Conservation (phyloP, 1,140 invertebrate species). For the Goniozus legneri region DNA sequence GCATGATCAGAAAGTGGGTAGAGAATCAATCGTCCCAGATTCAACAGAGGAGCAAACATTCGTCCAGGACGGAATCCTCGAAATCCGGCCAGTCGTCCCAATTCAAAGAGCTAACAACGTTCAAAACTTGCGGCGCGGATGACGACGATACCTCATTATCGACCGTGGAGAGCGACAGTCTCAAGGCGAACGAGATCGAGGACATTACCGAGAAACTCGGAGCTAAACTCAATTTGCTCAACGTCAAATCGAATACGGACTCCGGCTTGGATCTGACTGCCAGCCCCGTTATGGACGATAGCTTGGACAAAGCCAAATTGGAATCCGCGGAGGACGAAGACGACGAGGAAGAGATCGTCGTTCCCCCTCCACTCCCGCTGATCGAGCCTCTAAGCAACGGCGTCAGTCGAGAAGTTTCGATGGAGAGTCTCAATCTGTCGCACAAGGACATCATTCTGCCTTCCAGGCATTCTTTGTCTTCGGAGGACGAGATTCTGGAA, state of each 20-base stretch:
- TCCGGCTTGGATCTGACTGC: conserved; percentile 27
- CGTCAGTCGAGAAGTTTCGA: conserved; percentile 69
- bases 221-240: conserved; percentile 44
- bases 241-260: conserved; percentile 37
- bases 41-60: conserved; percentile 42
- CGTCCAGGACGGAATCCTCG: conserved; percentile 49
- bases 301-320: conserved; percentile 30
- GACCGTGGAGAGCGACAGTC: conserved; percentile 43
- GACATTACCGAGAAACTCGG: conserved; percentile 48
- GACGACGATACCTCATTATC: conserved; percentile 45
- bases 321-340: conserved; percentile 55
- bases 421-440: conserved; percentile 68
- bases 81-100: conserved; percentile 42
- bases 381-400: conserved; percentile 67
- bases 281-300: conserved; percentile 38
- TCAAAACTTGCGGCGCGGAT: conserved; percentile 56
- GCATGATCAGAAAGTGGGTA: conserved; percentile 91
- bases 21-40: conserved; percentile 85
- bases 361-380: conserved; percentile 70
- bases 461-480: conserved; percentile 45
- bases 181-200: conserved; percentile 45
- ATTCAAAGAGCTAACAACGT: conserved; percentile 63
- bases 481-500: conserved; percentile 72
- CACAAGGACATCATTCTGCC: conserved; percentile 48
- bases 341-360: conserved; percentile 71